phyloP scores from a whole-genome alignment of 2,888 invertebrate genomes.

The Agrochola macilenta region DNA sequence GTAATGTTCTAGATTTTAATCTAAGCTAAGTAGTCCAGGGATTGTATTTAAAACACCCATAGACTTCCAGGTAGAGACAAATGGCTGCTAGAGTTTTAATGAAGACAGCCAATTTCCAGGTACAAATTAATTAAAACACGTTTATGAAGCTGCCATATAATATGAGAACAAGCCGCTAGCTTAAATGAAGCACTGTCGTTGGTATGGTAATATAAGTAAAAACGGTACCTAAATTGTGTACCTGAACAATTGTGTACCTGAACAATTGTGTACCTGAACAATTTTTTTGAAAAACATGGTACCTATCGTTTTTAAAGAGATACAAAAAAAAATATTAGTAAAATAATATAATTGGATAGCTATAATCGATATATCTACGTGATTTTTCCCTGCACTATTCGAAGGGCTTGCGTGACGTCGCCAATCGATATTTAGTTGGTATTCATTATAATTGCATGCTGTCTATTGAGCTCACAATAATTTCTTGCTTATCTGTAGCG shows the following conservation, averaged over 20 bases:
- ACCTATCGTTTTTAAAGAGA: too few relatives aligned
- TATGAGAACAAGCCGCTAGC: background rate
- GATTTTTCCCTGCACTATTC: slow-evolving; percentile 57
- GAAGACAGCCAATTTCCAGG: background rate
- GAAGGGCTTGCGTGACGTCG: slow-evolving; percentile 78
- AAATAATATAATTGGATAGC: background rate
- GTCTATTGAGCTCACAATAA: slow-evolving; percentile 80
- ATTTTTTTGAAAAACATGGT: background rate
- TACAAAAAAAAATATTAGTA: background rate
- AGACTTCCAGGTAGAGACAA: too few relatives aligned
- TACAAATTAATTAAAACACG: slow-evolving; percentile 4
- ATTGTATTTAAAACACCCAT: background rate
- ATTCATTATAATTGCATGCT: slow-evolving; percentile 86
- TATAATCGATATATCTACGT: background rate
- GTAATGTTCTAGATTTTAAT: background rate
- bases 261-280: background rate
- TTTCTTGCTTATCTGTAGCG: slow-evolving; percentile 73
- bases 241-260: background rate
- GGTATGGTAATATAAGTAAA: background rate
- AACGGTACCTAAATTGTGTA: background rate
- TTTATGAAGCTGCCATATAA: background rate
- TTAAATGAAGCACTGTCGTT: background rate
- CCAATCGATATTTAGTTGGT: slow-evolving; percentile 83
- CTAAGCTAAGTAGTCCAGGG: too few relatives aligned
- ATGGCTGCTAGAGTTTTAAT: slow-evolving; percentile 14